A percentile compares a stretch with the other conserved stretches of the same genome.
These are phyloP conservation scores for Nebria salina DNA, from an alignment of 2,888 invertebrate genomes.

Conservation along the genomic window DNA sequence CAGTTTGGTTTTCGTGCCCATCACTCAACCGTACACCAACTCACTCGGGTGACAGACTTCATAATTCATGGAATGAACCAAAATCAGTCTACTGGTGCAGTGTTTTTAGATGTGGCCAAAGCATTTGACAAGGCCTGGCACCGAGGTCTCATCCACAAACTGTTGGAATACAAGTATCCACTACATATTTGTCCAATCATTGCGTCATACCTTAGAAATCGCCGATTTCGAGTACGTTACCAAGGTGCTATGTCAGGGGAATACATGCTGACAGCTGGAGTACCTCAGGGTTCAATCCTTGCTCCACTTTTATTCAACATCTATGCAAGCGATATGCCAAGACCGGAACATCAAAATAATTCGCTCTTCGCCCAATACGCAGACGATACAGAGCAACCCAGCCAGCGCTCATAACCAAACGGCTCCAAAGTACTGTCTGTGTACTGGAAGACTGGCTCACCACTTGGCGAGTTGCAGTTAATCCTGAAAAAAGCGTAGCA, in stretches of 20 bases:
- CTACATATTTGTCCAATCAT: neutral
- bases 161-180: neutral
- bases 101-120: conserved; percentile 12
- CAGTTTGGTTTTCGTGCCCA: conserved; percentile 3
- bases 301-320: neutral
- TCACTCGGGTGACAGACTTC: conserved; percentile 10
- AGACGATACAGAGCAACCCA: too few species aligned
- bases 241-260: neutral
- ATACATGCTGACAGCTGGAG: neutral
- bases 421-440: too few species aligned
- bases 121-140: conserved; percentile 22
- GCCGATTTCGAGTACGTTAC: neutral
- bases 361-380: too few species aligned
- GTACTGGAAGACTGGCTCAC: too few species aligned
- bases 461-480: too few species aligned
- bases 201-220: neutral
- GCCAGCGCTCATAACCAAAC: too few species aligned
- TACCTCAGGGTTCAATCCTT: neutral
- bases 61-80: neutral
- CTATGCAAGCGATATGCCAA: neutral
- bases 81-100: neutral
- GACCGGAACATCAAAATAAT: neutral
- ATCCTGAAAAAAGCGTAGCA: too few species aligned
- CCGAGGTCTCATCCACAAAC: conserved; percentile 5
- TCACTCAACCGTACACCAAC: conserved; percentile 3